Evolutionary conservation across 2,113 vertebrate species (phyloP), one percentile per base, ranked within the genome.

Genomic region (Ivindomyrus marchei): DNA sequence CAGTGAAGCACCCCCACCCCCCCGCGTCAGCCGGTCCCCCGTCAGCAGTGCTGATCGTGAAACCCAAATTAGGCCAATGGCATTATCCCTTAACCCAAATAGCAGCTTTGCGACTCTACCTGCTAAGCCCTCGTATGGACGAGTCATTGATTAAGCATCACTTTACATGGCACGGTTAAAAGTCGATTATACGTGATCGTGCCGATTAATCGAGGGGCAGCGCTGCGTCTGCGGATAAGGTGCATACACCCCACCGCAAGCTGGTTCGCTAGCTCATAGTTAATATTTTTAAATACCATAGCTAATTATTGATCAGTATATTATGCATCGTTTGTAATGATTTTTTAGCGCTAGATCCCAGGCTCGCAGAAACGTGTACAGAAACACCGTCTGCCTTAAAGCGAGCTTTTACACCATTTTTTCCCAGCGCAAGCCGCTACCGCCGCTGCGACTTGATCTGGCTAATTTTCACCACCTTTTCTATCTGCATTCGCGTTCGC

Each of bases 141-240:
- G 13, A 85, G 83, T 85, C 49, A 87, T 53, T 52, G 85, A 87
- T 52, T 87, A 87, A 52, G 49, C 46, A 49, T 52, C 49, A 52
- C 85, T n/a, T n/a, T 85, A 45, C 39, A 85, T 46, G 6, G 85
- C 19, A 87, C 85, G 85, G 49, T 46, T 85, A 85, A 85, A 85
- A 85, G 83, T 87, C 85, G 85, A 87, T 52, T 87, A 52, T 52
- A 27, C 42, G 45, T 87, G 42, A 87, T 36, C 39, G 9, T 85
- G 42, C 21, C 45, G 74, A 85, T 85, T 85, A 85, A 47, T 85
- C 83, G 83, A 85, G 15, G 77, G 42, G 24, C 45, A 47, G 24
- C 24, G 17, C 5, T n/a, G 45, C 39, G 42, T 85, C 42, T 47
- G 42, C 83, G 19, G 19, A 47, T 13, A 42, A 85, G 42, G 8